These are phyloP conservation scores for Sorex araneus DNA, from an alignment of 2,113 vertebrate genomes.

Conservation along the genomic window DNA sequence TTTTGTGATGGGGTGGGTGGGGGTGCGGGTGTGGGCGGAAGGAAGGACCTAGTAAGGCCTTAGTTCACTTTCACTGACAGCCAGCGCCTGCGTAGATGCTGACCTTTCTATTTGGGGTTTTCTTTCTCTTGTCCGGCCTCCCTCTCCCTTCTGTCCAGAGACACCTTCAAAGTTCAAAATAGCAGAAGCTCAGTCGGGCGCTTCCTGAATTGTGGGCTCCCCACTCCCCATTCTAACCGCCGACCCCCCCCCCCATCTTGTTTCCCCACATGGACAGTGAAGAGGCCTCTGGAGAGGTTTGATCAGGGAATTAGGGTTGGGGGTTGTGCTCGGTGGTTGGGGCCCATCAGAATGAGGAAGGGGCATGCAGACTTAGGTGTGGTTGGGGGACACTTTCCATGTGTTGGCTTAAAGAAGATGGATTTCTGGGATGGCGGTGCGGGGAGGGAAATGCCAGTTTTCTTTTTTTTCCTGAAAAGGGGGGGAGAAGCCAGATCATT, in stretches of 20 bases:
- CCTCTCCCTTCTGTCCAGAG: not conserved
- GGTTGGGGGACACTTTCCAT: too few species aligned
- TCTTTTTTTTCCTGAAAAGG: too few species aligned
- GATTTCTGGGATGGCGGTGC: too few species aligned
- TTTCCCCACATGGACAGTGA: too few species aligned
- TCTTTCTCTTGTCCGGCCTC: not conserved
- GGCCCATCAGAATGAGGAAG: too few species aligned
- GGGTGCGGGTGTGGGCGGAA: not conserved
- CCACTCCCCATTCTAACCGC: too few species aligned
- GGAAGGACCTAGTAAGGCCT: not conserved
- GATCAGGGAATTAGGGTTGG: not conserved
- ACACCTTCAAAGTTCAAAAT: conserved; percentile 38
- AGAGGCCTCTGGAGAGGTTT: not conserved
- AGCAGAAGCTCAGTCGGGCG: not conserved
- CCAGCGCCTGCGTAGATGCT: not conserved
- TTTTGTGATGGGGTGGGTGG: not conserved
- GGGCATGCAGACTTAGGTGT: too few species aligned
- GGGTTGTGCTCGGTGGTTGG: not conserved
- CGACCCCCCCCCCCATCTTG: too few species aligned
- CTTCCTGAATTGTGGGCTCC: not conserved
- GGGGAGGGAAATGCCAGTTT: too few species aligned
- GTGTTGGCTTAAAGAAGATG: too few species aligned
- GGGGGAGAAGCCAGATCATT: too few species aligned
- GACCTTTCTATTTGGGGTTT: not conserved
- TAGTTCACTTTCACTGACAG: not conserved